Evolutionary conservation across 1,140 invertebrate species (phyloP).

Genomic region (Elysia chlorotica): DNA sequence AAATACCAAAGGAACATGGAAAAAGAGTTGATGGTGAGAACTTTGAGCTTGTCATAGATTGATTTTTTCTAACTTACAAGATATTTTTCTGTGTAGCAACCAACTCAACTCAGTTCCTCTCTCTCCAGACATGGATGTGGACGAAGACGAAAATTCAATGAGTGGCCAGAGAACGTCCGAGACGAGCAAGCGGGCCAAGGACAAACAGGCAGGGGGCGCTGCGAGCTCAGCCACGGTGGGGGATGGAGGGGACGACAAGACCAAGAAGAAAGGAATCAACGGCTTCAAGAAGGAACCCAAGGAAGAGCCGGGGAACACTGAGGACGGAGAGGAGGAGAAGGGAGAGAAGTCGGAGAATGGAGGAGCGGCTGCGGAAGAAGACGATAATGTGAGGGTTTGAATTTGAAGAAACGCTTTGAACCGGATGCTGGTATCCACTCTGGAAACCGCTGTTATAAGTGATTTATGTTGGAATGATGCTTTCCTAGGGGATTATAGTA

Average conservation of each 20-base stretch:
- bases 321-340: conserved; percentile 3
- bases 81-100: too few species aligned
- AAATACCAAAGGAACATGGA: too few species aligned
- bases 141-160: conserved; percentile 30
- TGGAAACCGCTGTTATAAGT: too few species aligned
- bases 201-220: conserved; percentile 25
- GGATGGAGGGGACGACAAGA: conserved; percentile 30
- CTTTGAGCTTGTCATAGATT: too few species aligned
- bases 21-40: too few species aligned
- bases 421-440: too few species aligned
- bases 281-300: conserved; percentile 21
- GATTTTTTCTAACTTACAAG: too few species aligned
- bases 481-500: too few species aligned
- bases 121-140: conserved; percentile 38
- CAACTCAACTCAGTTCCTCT: too few species aligned
- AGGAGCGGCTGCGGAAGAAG: not conserved
- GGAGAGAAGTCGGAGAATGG: not conserved
- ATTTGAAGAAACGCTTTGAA: too few species aligned
- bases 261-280: conserved; percentile 24
- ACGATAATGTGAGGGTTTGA: not conserved
- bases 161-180: conserved; percentile 23
- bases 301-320: not conserved
- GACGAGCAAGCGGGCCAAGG: conserved; percentile 31
- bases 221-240: conserved; percentile 28
- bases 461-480: too few species aligned